Evolutionary conservation across 2,113 vertebrate species (phyloP).

Genomic region (Atlantisia rogersi): DNA sequence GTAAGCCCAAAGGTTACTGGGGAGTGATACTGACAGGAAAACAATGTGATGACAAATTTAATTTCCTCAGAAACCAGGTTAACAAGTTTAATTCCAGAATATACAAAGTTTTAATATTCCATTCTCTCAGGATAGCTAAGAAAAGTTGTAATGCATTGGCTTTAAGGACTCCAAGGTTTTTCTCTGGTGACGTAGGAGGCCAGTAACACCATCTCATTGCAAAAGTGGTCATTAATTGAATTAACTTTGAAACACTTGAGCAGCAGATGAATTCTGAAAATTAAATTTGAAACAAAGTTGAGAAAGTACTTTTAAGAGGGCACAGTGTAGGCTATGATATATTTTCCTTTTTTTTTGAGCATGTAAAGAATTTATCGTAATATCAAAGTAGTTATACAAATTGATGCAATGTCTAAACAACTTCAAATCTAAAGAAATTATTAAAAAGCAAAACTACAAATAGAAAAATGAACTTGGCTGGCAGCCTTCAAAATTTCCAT

Average conservation of each 20-base stretch:
- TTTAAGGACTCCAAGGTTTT: not conserved
- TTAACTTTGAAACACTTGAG: not conserved
- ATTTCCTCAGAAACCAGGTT: not conserved
- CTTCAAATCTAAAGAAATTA: not conserved
- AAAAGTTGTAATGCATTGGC: not conserved
- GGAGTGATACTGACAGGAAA: not conserved
- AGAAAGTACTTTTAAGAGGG: not conserved
- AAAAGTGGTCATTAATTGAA: not conserved
- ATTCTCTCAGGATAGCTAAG: not conserved
- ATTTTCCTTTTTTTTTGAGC: not conserved
- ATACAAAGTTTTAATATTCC: not conserved
- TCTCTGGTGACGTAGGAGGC: not conserved
- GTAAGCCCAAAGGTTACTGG: not conserved
- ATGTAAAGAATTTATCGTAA: not conserved
- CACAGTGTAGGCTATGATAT: not conserved
- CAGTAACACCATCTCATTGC: not conserved
- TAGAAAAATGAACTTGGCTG: not conserved
- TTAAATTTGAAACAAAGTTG: not conserved
- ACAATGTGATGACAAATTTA: not conserved
- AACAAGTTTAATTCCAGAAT: not conserved
- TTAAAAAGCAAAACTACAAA: not conserved
- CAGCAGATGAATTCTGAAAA: not conserved
- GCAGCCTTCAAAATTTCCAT: not conserved
- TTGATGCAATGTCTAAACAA: not conserved
- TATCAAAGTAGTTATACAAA: not conserved